A percentile compares a stretch with the other conserved stretches of the same genome.
Evolutionary conservation across 2,113 vertebrate species (phyloP).

Genomic region (Phoenicopterus ruber): DNA sequence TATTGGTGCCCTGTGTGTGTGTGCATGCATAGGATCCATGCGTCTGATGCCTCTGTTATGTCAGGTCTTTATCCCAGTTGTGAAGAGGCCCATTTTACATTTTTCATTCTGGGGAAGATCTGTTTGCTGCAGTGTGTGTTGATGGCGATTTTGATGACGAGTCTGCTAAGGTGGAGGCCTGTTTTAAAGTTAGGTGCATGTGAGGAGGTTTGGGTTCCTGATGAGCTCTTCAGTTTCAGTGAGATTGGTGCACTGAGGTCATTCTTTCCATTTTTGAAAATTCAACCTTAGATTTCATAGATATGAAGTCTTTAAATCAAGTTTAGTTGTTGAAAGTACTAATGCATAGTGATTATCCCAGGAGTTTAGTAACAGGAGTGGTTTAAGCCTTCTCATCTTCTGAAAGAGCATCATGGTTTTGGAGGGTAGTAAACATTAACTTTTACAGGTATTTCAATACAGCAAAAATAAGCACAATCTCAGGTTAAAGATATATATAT

Average conservation of each 20-base stretch:
- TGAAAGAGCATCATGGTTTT: background rate
- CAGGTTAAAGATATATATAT: background rate
- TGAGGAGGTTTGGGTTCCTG: background rate
- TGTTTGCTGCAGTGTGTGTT: background rate
- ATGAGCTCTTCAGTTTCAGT: background rate
- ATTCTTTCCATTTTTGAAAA: background rate
- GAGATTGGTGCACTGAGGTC: background rate
- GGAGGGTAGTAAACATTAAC: background rate
- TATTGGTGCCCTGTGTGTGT: background rate
- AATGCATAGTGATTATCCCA: background rate
- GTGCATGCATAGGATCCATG: background rate
- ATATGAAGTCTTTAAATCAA: background rate
- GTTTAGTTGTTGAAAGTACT: background rate
- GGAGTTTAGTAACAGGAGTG: background rate
- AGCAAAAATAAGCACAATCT: background rate
- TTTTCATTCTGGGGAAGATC: background rate
- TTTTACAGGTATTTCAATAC: background rate
- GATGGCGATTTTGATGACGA: background rate
- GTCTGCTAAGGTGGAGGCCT: background rate
- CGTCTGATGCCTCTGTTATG: background rate
- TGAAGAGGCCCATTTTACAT: background rate
- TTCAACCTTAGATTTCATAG: background rate
- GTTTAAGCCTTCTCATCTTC: background rate
- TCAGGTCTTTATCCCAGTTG: background rate
- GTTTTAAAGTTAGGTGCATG: background rate